These are phyloP conservation scores for Eilema depressum DNA, from an alignment of 2,888 invertebrate genomes.

Conservation along the genomic window DNA sequence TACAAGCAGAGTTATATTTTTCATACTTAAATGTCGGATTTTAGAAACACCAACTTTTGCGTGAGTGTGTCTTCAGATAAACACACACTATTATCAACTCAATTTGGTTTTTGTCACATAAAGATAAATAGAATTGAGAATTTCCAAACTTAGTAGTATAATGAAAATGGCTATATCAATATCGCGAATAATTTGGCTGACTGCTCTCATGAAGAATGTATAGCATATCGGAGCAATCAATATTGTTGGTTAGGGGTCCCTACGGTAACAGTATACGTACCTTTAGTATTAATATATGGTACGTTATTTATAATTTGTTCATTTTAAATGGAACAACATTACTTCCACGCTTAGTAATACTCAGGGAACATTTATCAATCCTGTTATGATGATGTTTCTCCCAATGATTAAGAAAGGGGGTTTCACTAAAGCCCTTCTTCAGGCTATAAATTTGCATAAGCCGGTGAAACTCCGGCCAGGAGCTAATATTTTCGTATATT, in stretches of 20 bases:
- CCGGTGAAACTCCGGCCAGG: neutral
- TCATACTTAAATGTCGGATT: too few relatives aligned
- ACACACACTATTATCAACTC: neutral
- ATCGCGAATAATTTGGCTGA: too few relatives aligned
- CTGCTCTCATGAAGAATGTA: too few relatives aligned
- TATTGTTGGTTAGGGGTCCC: neutral
- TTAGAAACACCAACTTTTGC: too few relatives aligned
- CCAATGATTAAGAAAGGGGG: conserved; percentile 2
- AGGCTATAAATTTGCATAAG: neutral
- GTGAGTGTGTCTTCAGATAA: neutral
- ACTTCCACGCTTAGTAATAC: neutral
- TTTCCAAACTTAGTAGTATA: too few relatives aligned
- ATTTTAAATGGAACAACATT: neutral
- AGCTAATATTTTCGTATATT: conserved; percentile 8
- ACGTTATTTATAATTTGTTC: neutral
- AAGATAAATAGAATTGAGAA: too few relatives aligned
- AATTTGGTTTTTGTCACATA: neutral
- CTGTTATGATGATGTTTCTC: conserved; percentile 4
- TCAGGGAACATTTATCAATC: neutral
- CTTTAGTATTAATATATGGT: neutral
- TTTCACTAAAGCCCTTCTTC: neutral
- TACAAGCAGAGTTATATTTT: too few relatives aligned
- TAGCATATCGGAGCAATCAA: too few relatives aligned
- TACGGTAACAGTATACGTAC: neutral
- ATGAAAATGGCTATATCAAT: too few relatives aligned